A percentile compares a stretch with the other conserved stretches of the same genome.
phyloP scores from a whole-genome alignment of 2,888 invertebrate species.

The Odontocerum albicorne region DNA sequence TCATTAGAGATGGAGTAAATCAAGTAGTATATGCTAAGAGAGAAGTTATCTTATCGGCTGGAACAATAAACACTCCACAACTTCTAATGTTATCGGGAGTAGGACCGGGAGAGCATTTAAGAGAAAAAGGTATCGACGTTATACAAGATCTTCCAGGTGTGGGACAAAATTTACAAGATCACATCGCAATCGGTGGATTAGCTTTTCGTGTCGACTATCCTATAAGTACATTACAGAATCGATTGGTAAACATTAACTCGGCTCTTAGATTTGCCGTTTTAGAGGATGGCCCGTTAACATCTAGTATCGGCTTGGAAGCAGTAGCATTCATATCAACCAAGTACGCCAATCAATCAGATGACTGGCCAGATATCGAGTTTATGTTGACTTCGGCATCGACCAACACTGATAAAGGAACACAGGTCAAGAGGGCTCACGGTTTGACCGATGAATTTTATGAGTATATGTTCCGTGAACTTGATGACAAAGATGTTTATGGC shows the following conservation, averaged over 20 bases:
- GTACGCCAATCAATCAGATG: conserved; percentile 82
- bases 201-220: conserved; percentile 80
- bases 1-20: conserved; percentile 65
- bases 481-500: conserved; percentile 75
- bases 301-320: conserved; percentile 84
- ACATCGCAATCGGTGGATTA: conserved; percentile 86
- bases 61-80: conserved; percentile 90
- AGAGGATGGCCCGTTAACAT: conserved; percentile 86
- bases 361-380: conserved; percentile 92
- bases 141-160: conserved; percentile 80
- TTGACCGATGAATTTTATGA: conserved; percentile 80
- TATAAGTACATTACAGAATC: conserved; percentile 75
- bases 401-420: conserved; percentile 81
- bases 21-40: conserved; percentile 69
- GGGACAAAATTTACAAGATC: conserved; percentile 86
- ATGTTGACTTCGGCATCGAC: conserved; percentile 85
- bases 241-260: conserved; percentile 81
- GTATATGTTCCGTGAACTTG: conserved; percentile 71
- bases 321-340: conserved; percentile 88
- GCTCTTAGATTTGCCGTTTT: conserved; percentile 81
- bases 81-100: conserved; percentile 89
- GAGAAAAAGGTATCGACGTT: conserved; percentile 70
- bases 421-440: conserved; percentile 79
- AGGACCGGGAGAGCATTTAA: conserved; percentile 72
- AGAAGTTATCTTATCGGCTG: conserved; percentile 85